Conservation (phyloP, 2,797 vertebrate species). For the Hephaestus fuliginosus region DNA sequence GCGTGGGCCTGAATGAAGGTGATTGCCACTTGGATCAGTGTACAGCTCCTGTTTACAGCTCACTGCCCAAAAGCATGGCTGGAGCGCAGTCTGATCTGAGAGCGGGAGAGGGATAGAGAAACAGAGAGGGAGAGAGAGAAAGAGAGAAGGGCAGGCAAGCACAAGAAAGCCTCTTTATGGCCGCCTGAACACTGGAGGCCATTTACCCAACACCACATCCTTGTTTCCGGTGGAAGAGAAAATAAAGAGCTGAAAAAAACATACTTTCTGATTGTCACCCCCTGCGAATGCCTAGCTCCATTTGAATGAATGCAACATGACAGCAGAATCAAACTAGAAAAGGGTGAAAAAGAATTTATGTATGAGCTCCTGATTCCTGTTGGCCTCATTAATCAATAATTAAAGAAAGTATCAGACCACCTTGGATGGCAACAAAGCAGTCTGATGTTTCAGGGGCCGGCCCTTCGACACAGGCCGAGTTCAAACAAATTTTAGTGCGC, state of each 20-base stretch:
- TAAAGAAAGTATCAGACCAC: conserved; percentile 57
- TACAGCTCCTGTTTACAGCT: conserved; percentile 76
- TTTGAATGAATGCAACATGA: conserved; percentile 47
- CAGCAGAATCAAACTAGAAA: conserved; percentile 48
- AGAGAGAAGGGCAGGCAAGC: conserved; percentile 62
- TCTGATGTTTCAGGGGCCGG: conserved; percentile 41
- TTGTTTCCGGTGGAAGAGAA: conserved; percentile 68
- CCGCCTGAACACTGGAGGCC: conserved; percentile 79
- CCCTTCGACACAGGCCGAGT: conserved; percentile 37
- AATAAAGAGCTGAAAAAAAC: conserved; percentile 47
- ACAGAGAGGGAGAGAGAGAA: conserved; percentile 28
- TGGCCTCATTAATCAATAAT: conserved; percentile 70
- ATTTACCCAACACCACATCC: conserved; percentile 78
- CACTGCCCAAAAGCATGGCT: conserved; percentile 72
- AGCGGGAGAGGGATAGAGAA: conserved; percentile 66
- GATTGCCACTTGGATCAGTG: conserved; percentile 75
- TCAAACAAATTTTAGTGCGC: conserved; percentile 55
- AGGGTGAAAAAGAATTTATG: conserved; percentile 65
- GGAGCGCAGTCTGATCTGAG: conserved; percentile 61
- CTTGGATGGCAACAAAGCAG: conserved; percentile 50
- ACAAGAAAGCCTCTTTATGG: conserved; percentile 83
- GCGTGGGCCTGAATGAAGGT: conserved; percentile 68
- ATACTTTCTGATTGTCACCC: conserved; percentile 48
- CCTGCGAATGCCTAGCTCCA: conserved; percentile 41
- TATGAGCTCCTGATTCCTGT: conserved; percentile 56